A percentile compares a stretch with the other conserved stretches of the same genome.
phyloP scores from a whole-genome alignment of 2,113 vertebrate species.

The Sitta europaea region DNA sequence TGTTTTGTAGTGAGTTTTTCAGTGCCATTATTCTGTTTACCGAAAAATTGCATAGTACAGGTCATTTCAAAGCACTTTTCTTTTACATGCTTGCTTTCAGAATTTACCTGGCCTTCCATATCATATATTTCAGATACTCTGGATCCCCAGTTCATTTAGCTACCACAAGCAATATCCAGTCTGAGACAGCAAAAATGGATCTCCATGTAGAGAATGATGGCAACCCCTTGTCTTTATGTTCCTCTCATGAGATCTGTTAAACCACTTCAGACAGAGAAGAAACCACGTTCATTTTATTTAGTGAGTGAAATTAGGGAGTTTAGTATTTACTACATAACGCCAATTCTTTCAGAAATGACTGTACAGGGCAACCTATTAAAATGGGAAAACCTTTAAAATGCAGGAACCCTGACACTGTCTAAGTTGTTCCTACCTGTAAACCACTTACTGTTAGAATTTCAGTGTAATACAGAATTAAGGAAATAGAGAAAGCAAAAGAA shows the following conservation, averaged over 20 bases:
- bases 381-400: not conserved
- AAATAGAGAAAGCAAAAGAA: not conserved
- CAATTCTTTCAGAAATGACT: not conserved
- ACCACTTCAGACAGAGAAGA: not conserved
- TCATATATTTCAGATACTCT: not conserved
- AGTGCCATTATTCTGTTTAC: not conserved
- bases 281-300: not conserved
- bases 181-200: not conserved
- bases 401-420: not conserved
- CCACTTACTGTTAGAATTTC: not conserved
- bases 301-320: not conserved
- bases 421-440: not conserved
- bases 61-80: not conserved
- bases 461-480: not conserved
- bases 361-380: not conserved
- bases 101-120: not conserved
- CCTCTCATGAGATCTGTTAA: not conserved
- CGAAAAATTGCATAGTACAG: not conserved
- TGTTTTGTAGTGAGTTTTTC: not conserved
- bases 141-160: not conserved
- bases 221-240: not conserved
- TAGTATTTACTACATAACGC: not conserved
- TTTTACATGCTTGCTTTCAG: not conserved
- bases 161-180: not conserved
- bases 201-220: not conserved